Conservation (phyloP, 92 coral and sea anemone species). For the Micromussa lordhowensis region DNA sequence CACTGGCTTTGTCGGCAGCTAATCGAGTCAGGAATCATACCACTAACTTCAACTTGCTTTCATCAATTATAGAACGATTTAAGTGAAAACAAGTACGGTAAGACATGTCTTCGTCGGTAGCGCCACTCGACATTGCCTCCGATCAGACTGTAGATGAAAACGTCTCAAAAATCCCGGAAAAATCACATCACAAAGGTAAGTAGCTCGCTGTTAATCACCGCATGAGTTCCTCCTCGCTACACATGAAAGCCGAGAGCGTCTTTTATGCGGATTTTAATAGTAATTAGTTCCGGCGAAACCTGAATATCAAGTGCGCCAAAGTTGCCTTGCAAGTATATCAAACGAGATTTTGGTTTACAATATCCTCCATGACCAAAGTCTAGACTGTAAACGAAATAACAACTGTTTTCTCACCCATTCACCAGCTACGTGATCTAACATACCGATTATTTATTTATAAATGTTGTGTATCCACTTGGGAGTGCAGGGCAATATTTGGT, state of each 20-base stretch:
- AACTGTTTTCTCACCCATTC: background rate
- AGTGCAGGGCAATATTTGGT: background rate
- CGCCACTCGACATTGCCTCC: background rate
- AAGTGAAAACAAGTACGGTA: background rate
- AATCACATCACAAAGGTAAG: background rate
- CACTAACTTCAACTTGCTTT: background rate
- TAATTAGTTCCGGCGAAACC: background rate
- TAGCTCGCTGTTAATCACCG: background rate
- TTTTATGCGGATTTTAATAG: background rate
- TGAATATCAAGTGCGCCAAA: background rate
- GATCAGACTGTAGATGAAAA: background rate
- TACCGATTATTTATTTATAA: slow-evolving; percentile 20
- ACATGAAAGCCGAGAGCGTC: background rate
- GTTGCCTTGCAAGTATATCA: background rate
- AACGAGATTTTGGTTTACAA: background rate
- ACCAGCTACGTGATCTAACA: background rate
- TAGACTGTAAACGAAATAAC: background rate
- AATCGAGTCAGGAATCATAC: background rate
- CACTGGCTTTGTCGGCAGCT: background rate
- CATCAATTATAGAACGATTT: background rate
- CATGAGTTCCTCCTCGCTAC: background rate
- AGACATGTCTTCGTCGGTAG: background rate
- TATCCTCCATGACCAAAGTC: background rate
- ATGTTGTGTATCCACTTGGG: background rate
- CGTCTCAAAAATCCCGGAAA: background rate